phyloP scores from a whole-genome alignment of 2,797 vertebrate species.

The Dendrocincla tyrannina region DNA sequence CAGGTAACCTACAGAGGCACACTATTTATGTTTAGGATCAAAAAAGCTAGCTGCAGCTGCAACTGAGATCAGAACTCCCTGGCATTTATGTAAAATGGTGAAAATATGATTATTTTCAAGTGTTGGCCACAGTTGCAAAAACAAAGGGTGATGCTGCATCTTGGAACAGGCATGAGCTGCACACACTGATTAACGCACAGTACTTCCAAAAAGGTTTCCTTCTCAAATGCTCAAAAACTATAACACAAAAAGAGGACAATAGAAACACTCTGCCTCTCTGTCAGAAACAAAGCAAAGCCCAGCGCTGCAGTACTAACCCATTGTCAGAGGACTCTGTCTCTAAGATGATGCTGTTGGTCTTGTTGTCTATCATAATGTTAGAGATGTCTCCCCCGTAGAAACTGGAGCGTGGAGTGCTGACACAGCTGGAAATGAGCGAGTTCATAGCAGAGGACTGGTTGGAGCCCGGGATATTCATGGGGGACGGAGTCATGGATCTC shows the following conservation, averaged over 20 bases:
- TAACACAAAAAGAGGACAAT: not conserved
- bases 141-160: not conserved
- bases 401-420: conserved; percentile 91
- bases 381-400: conserved; percentile 88
- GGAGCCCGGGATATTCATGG: conserved; percentile 98
- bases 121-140: not conserved
- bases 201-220: not conserved
- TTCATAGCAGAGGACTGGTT: conserved; percentile 93
- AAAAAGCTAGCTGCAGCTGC: not conserved
- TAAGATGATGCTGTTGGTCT: conserved; percentile 87
- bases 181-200: not conserved
- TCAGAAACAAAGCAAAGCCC: not conserved
- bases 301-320: conserved; percentile 74
- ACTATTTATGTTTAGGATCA: not conserved
- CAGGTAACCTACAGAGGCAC: not conserved
- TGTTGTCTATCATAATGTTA: conserved; percentile 88
- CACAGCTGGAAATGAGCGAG: conserved; percentile 90
- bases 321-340: conserved; percentile 81
- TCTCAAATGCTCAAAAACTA: not conserved
- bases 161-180: not conserved
- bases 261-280: not conserved
- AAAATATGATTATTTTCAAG: not conserved
- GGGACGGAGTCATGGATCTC: conserved; percentile 87
- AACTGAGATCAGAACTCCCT: not conserved
- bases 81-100: not conserved